A percentile compares a stretch with the other conserved stretches of the same genome.
Conservation (phyloP, 2,113 vertebrate genomes). For the Carollia perspicillata region DNA sequence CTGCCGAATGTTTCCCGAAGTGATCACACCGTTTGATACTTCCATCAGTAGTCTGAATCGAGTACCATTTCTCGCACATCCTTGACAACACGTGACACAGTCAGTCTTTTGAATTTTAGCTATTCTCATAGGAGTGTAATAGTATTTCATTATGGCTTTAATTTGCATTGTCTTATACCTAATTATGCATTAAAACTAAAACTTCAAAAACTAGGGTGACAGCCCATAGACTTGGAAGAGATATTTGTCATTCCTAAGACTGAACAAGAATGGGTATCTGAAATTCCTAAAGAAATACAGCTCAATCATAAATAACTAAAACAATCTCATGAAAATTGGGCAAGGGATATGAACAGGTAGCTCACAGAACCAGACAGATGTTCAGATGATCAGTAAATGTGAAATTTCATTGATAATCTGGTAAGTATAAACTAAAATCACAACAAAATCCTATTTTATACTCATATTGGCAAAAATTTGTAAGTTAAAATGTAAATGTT, state of each 20-base stretch:
- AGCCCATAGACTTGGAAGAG: background rate
- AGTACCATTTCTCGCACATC: background rate
- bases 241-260: background rate
- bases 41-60: background rate
- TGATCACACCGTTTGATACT: background rate
- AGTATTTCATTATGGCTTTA: background rate
- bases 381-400: background rate
- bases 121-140: background rate
- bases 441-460: background rate
- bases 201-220: background rate
- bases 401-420: background rate
- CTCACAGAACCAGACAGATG: background rate
- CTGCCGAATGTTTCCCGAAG: background rate
- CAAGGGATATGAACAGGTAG: background rate
- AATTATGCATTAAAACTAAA: background rate
- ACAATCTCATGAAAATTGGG: background rate
- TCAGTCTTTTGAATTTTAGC: background rate
- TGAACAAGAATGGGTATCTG: background rate
- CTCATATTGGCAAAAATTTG: background rate
- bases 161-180: background rate
- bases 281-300: background rate
- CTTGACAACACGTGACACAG: background rate
- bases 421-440: background rate
- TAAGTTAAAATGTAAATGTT: background rate
- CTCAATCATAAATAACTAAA: background rate